phyloP scores from a whole-genome alignment of 1,140 invertebrate species.

The Ceratosolen fusciceps region DNA sequence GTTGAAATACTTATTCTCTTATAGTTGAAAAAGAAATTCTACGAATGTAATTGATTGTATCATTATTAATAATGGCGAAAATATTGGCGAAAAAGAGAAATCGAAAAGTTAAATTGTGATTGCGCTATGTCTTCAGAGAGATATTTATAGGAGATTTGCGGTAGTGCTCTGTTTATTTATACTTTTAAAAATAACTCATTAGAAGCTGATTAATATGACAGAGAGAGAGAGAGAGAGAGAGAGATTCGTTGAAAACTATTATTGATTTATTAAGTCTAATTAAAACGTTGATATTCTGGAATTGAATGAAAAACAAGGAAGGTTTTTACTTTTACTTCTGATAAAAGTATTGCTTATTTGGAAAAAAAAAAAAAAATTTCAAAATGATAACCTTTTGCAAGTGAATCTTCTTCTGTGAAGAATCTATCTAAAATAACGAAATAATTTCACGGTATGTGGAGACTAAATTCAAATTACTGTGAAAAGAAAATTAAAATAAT shows the following conservation, averaged over 20 bases:
- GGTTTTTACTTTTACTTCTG: too few species aligned
- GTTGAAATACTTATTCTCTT: too few species aligned
- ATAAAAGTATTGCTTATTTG: neutral
- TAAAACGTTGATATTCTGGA: too few species aligned
- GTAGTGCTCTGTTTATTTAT: constrained; percentile 9
- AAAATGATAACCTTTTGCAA: neutral
- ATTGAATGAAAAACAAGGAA: too few species aligned
- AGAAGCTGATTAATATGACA: neutral
- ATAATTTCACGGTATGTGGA: constrained; percentile 42
- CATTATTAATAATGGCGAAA: neutral
- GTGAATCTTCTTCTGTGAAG: constrained; percentile 56
- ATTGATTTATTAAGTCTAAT: too few species aligned
- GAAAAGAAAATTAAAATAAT: constrained; percentile 41
- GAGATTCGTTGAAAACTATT: too few species aligned
- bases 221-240: too few species aligned
- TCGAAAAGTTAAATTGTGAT: too few species aligned
- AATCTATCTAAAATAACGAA: constrained; percentile 49
- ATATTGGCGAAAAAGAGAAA: neutral
- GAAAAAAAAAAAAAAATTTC: neutral
- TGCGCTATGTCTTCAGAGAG: constrained; percentile 21
- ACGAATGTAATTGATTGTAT: too few species aligned
- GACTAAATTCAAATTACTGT: constrained; percentile 47
- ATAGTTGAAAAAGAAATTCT: too few species aligned
- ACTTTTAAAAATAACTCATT: neutral
- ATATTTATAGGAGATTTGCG: neutral